Conservation (phyloP, 2,888 invertebrate genomes). For the Sussaba pulchella region DNA sequence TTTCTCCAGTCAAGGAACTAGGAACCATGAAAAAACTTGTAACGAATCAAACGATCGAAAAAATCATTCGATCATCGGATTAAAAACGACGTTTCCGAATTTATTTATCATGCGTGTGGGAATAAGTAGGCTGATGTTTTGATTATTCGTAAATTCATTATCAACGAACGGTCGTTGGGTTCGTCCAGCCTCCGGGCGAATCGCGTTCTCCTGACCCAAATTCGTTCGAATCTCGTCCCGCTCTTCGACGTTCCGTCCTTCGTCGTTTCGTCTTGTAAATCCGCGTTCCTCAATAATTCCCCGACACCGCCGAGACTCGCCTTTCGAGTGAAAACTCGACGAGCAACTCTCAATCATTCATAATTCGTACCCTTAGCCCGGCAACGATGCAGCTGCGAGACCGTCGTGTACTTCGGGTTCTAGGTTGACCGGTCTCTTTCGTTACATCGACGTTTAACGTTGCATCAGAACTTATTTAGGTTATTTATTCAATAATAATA, state of each 20-base stretch:
- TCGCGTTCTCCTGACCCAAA: slow-evolving; percentile 71
- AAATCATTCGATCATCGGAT: no score
- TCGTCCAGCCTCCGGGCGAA: slow-evolving; percentile 65
- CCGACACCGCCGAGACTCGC: slow-evolving; percentile 15
- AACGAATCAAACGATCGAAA: slow-evolving; percentile 25
- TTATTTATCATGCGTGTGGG: no score
- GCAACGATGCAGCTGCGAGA: slow-evolving; percentile 11
- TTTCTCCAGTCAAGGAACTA: no score
- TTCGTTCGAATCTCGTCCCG: slow-evolving; percentile 67
- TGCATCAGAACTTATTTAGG: no score
- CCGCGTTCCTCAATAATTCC: slow-evolving; percentile 52
- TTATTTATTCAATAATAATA: no score
- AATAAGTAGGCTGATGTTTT: slow-evolving; percentile 69
- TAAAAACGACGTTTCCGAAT: no score
- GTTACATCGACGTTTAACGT: slow-evolving; percentile 19
- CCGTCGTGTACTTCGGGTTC: not conserved
- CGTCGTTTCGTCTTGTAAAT: slow-evolving; percentile 26
- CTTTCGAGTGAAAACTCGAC: slow-evolving; percentile 41
- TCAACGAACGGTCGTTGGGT: slow-evolving; percentile 61
- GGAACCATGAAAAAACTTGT: no score
- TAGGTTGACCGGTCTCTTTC: slow-evolving; percentile 27
- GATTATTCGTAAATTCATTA: slow-evolving; percentile 71
- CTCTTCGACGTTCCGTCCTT: slow-evolving; percentile 41
- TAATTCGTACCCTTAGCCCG: slow-evolving; percentile 32
- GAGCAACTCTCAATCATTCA: slow-evolving; percentile 49